These are phyloP conservation scores for Euzophera pinguis DNA, from an alignment of 2,888 invertebrate species.

Conservation along the genomic window DNA sequence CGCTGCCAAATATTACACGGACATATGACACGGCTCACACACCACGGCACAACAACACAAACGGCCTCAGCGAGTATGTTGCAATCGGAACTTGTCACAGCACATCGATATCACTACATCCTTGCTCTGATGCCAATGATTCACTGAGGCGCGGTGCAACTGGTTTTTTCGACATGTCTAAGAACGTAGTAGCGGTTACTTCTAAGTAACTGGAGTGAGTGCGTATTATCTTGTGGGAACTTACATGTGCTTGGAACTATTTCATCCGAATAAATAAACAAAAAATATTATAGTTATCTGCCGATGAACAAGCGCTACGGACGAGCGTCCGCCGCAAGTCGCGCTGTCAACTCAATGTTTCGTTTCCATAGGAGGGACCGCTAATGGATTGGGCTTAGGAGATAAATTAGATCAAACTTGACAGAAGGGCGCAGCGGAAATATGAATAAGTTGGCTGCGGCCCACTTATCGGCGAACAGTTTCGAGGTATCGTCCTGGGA, in stretches of 20 bases:
- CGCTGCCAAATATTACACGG: slow-evolving; percentile 19
- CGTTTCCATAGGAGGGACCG: slow-evolving; percentile 63
- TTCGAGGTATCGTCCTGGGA: slow-evolving; percentile 9
- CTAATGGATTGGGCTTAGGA: slow-evolving; percentile 66
- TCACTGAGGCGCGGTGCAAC: slow-evolving; percentile 48
- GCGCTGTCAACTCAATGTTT: slow-evolving; percentile 53
- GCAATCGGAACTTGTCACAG: slow-evolving; percentile 17
- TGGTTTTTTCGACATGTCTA: slow-evolving; percentile 39
- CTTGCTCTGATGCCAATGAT: slow-evolving; percentile 48
- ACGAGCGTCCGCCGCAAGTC: slow-evolving; percentile 44
- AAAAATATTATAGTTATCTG: slow-evolving; percentile 24
- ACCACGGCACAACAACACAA: slow-evolving; percentile 15
- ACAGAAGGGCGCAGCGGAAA: slow-evolving; percentile 66
- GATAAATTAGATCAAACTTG: slow-evolving; percentile 67
- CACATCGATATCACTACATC: slow-evolving; percentile 44
- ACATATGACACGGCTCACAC: slow-evolving; percentile 11
- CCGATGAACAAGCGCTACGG: slow-evolving; percentile 23
- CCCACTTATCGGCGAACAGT: slow-evolving; percentile 27
- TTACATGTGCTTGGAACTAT: slow-evolving; percentile 2
- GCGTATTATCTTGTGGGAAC: slow-evolving; percentile 11
- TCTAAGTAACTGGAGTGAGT: slow-evolving; percentile 16
- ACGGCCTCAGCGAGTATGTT: background rate
- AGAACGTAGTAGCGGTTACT: slow-evolving; percentile 34
- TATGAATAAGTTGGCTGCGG: slow-evolving; percentile 51
- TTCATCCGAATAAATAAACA: background rate